Base-by-base conservation (phyloP, 2,888 invertebrate genomes). In the Phaonia tiefii region DNA sequence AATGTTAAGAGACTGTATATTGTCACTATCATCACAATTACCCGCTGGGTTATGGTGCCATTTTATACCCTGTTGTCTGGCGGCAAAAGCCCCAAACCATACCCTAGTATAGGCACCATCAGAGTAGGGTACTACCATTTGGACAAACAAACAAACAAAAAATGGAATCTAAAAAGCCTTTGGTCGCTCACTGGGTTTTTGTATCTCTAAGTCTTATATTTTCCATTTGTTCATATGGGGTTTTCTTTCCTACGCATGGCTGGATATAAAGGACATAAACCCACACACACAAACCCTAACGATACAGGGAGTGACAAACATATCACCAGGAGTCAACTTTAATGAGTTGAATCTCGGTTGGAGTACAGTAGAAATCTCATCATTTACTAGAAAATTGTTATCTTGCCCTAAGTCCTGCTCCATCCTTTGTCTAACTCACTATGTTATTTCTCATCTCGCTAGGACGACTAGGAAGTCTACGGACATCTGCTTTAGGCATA, bases 311-410 rank as follows among this genome's bases (percentile, higher is more conserved):
- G 31, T 31, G 17, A 22, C 11, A 51, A 20, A 54, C 54, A 54
- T 25, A 54, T 54, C 54, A 54, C 54, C 54, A 54, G 54, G 54
- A 54, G 54, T 54, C 22, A 22, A 54, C 54, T 54, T 22, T 54
- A 54, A 54, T 54, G 54, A 54, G 25, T 54, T 22, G 54, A 54
- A 54, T 54, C 25, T 54, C 25, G 1, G 54, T 54, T 54, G 54
- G 22, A 25, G 54, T 2, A 54, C 13, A 54, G 11, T 1, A 54
- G 13, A 22, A 2, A 31, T 10, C 54, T 22, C 54, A 49, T 49
- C 17, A 49, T 49, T 20, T 49, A 2, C 31, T 31, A 31, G 8
- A 31, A 3, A 31, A 5, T 31, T 5, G 31, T 8, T 31, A 31
- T n/a, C n/a, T n/a, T n/a, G 46, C 17, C 46, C 49, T 7, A 49